Evolutionary conservation across 2,797 vertebrate species (phyloP).

Genomic region (Muraenolepis orangiensis): DNA sequence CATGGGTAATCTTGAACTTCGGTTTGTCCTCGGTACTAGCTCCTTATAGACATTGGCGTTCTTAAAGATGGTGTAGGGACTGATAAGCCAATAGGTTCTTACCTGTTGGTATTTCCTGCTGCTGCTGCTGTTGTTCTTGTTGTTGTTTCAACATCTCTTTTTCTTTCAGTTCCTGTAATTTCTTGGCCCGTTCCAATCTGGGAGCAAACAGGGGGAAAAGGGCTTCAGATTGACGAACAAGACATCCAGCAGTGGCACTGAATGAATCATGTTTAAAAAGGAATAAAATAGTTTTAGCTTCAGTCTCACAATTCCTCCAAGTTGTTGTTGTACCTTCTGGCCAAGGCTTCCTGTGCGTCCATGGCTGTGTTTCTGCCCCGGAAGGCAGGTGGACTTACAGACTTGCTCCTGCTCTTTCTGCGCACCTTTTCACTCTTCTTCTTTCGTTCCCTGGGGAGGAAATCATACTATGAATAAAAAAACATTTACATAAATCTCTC

Average conservation of each 20-base stretch:
- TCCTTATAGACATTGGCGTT: neutral
- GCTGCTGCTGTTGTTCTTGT: slow-evolving; percentile 40
- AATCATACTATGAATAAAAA: neutral
- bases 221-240: neutral
- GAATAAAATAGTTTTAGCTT: slow-evolving; percentile 9
- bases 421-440: slow-evolving; percentile 88
- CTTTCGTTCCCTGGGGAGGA: slow-evolving; percentile 82
- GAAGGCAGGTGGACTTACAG: slow-evolving; percentile 84
- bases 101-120: neutral
- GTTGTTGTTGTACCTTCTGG: slow-evolving; percentile 80
- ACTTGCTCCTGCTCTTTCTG: slow-evolving; percentile 85
- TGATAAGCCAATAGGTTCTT: neutral
- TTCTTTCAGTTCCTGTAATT: slow-evolving; percentile 96
- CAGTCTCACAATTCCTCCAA: slow-evolving; percentile 17
- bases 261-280: slow-evolving; percentile 4
- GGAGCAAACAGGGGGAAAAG: neutral
- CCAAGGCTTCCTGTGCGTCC: slow-evolving; percentile 97
- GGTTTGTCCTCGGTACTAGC: neutral
- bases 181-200: slow-evolving; percentile 96
- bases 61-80: neutral
- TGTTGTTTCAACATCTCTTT: slow-evolving; percentile 95
- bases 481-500: neutral
- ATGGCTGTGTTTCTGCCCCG: slow-evolving; percentile 95
- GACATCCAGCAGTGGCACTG: neutral
- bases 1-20: neutral